Evolutionary conservation across 2,113 vertebrate genomes (phyloP).

Genomic region (Myanophis thanlyinensis): DNA sequence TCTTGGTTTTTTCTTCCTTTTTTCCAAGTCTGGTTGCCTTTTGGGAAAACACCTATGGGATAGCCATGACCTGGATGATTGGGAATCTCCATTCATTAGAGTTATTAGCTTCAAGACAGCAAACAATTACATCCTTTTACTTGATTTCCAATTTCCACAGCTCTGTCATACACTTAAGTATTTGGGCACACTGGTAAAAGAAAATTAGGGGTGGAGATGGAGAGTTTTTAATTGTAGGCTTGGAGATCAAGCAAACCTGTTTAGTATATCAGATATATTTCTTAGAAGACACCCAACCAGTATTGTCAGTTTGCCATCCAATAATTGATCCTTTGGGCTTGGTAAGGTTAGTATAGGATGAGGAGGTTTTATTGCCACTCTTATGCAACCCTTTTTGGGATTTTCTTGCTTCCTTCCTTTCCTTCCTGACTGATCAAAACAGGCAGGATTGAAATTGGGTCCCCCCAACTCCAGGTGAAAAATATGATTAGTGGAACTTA

Average conservation of each 20-base stretch:
- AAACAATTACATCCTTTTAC: slow-evolving; percentile 15
- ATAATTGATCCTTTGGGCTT: neutral
- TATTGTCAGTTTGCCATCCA: neutral
- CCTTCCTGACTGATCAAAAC: neutral
- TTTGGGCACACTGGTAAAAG: slow-evolving; percentile 10
- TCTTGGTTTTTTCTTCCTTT: neutral
- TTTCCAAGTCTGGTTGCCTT: neutral
- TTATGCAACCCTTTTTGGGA: neutral
- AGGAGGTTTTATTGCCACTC: neutral
- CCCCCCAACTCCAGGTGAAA: neutral
- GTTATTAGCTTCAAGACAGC: slow-evolving; percentile 10
- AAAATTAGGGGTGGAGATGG: neutral
- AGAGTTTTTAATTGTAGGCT: slow-evolving; percentile 15
- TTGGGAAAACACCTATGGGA: neutral
- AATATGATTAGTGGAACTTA: neutral
- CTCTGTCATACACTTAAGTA: slow-evolving; percentile 23
- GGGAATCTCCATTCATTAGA: neutral
- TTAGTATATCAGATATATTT: slow-evolving; percentile 9
- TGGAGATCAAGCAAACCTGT: neutral
- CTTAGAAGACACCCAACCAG: neutral
- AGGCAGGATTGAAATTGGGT: neutral
- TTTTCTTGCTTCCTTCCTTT: neutral
- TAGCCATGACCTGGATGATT: neutral
- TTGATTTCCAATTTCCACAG: neutral
- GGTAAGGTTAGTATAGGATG: neutral